Evolutionary conservation across 2,888 invertebrate genomes (phyloP).

Genomic region (Teleogryllus oceanicus): DNA sequence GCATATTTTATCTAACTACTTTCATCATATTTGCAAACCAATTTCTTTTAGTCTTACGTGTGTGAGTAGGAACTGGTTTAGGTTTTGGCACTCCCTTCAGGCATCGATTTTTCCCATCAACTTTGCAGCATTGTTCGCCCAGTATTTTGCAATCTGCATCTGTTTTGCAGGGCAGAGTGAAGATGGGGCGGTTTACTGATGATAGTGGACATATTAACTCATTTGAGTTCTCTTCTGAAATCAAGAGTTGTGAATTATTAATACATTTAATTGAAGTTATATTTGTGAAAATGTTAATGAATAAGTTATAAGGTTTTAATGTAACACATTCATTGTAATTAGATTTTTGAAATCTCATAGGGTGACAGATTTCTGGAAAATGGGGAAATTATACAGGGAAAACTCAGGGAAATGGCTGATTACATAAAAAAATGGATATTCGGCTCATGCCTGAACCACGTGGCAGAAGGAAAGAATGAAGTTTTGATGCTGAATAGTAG

Average conservation of each 20-base stretch:
- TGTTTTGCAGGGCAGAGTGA: constrained; percentile 56
- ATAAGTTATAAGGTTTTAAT: too few species aligned
- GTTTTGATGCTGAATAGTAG: too few species aligned
- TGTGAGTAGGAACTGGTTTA: constrained; percentile 48
- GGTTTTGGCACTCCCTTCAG: constrained; percentile 60
- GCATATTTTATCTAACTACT: not conserved
- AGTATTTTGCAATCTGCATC: constrained; percentile 55
- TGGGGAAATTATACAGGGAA: too few species aligned
- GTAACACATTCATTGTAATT: too few species aligned
- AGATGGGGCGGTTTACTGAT: constrained; percentile 46
- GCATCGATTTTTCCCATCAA: constrained; percentile 50
- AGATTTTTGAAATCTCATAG: too few species aligned
- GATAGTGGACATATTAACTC: constrained; percentile 40
- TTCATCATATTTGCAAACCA: not conserved
- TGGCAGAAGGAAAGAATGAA: too few species aligned
- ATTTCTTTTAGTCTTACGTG: constrained; percentile 41
- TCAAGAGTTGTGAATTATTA: not conserved
- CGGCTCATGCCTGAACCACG: too few species aligned
- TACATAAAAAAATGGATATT: too few species aligned
- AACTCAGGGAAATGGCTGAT: too few species aligned
- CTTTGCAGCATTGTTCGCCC: constrained; percentile 56
- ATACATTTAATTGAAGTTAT: too few species aligned
- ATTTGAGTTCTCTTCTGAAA: not conserved
- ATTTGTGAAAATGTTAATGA: too few species aligned
- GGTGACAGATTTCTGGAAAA: too few species aligned